Evolutionary conservation across 2,797 vertebrate genomes (phyloP), one percentile per base, ranked within the genome.

Genomic region (Danio albolineatus): DNA sequence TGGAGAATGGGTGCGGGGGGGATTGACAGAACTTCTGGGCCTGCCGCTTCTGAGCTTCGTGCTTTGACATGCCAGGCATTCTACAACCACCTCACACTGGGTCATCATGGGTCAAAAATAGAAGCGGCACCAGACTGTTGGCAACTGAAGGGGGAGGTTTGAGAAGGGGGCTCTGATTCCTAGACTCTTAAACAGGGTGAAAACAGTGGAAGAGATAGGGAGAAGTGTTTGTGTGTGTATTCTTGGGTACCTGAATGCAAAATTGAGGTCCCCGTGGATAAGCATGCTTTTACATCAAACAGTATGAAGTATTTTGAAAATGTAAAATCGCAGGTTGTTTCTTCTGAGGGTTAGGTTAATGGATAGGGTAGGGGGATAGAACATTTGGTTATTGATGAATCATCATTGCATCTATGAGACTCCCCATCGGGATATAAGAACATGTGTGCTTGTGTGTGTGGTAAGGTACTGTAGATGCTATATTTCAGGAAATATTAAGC

Each of bases 51-150:
- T n/a, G 19, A 48, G 41, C 14, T 39, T 73, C 71, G 36, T 73
- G 53, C 67, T 13, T 48, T 69, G 76, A 65, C 62, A 80, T 82
- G 76, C 86, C 85, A 83, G 28, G 43, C 73, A 85, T 86, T 84
- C 73, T 84, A 82, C 82, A 80, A 80, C 62, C 57, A 57, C 44
- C 28, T 76, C 69, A 77, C 82, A 84, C 43, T 79, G 67, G 83
- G 76, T 59, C 75, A 28, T 28, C 28, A 78, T n/a, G 5, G 39
- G 56, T 57, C 78, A 73, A 80, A 88, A 86, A 88, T 86, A 86
- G 64, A 54, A 53, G 16, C 44, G 21, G 16, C 67, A 75, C 66
- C 65, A 69, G 70, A 69, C n/a, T 57, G 36, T 21, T 76, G 74
- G 56, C 60, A 81, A 54, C 54, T 43, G 59, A 62, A 4, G 14